A percentile compares a stretch with the other conserved stretches of the same genome.
These are phyloP conservation scores for Drosophila niveifrons DNA, from an alignment of 2,888 invertebrate species.

Conservation along the genomic window DNA sequence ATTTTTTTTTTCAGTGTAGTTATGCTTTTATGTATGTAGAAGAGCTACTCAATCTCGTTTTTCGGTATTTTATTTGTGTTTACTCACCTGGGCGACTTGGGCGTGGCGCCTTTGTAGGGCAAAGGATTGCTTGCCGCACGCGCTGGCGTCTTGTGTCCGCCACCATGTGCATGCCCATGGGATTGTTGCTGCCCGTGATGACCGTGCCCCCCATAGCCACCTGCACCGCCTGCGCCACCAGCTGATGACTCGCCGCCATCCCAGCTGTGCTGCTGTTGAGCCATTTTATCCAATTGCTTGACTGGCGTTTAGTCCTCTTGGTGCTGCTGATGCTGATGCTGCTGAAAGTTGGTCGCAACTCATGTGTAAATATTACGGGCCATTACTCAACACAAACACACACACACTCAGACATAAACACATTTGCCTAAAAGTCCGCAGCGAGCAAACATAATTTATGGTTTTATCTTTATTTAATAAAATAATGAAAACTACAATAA, in stretches of 20 bases:
- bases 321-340: conserved; percentile 43
- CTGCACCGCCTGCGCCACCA: background rate
- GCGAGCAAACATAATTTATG: conserved; percentile 79
- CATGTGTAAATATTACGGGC: conserved; percentile 77
- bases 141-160: conserved; percentile 66
- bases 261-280: conserved; percentile 79
- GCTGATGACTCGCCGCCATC: conserved; percentile 66
- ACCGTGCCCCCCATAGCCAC: conserved; percentile 37
- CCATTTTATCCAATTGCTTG: conserved; percentile 52
- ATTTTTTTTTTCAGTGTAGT: too few species aligned
- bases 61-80: background rate
- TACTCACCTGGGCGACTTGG: conserved; percentile 83
- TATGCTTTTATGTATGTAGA: too few species aligned
- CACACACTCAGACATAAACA: conserved; percentile 15
- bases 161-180: conserved; percentile 40
- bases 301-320: conserved; percentile 14
- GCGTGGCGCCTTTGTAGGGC: conserved; percentile 81
- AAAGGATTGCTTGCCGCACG: conserved; percentile 78
- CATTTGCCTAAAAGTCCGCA: conserved; percentile 51
- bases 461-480: conserved; percentile 81
- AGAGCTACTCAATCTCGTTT: too few species aligned
- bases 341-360: conserved; percentile 66
- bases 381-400: conserved; percentile 65
- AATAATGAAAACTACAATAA: conserved; percentile 69
- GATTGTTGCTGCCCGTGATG: conserved; percentile 53